Conservation (phyloP, 2,113 vertebrate species). For the Gadus macrocephalus region DNA sequence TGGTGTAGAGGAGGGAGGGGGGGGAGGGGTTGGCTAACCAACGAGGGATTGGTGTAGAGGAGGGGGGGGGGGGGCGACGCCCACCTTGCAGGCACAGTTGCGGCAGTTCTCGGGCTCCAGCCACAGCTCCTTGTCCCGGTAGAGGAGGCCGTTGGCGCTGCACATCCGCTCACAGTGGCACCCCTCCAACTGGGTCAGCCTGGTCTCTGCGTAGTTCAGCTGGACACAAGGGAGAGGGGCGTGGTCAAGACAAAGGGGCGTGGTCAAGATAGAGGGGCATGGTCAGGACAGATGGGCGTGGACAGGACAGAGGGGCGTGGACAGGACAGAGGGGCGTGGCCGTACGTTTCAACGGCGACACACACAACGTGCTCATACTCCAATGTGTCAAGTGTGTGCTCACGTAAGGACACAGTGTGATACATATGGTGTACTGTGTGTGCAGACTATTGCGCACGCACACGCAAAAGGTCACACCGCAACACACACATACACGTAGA, state of each 20-base stretch:
- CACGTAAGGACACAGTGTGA: neutral
- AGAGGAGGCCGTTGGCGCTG: conserved; percentile 80
- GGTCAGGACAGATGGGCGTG: too few species aligned
- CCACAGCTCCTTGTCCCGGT: conserved; percentile 91
- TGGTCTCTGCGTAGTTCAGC: conserved; percentile 94
- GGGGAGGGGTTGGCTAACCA: neutral
- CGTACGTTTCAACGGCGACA: too few species aligned
- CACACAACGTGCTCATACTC: neutral
- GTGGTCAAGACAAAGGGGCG: too few species aligned
- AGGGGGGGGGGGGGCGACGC: conserved; percentile 21
- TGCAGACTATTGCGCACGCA: neutral
- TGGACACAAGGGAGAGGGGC: conserved; percentile 52
- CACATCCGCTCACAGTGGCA: conserved; percentile 96
- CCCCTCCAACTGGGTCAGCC: conserved; percentile 90
- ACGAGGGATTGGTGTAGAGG: too few species aligned
- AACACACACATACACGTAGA: neutral
- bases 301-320: too few species aligned
- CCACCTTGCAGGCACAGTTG: conserved; percentile 90
- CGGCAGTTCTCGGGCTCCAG: conserved; percentile 90
- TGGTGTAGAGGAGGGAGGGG: neutral
- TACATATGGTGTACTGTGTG: neutral
- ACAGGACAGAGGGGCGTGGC: too few species aligned
- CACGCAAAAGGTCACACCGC: neutral
- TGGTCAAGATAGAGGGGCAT: too few species aligned
- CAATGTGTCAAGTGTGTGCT: neutral